Evolutionary conservation across 1,140 invertebrate species (phyloP), one percentile per base, ranked within the genome.

Genomic region (Ostrea edulis): DNA sequence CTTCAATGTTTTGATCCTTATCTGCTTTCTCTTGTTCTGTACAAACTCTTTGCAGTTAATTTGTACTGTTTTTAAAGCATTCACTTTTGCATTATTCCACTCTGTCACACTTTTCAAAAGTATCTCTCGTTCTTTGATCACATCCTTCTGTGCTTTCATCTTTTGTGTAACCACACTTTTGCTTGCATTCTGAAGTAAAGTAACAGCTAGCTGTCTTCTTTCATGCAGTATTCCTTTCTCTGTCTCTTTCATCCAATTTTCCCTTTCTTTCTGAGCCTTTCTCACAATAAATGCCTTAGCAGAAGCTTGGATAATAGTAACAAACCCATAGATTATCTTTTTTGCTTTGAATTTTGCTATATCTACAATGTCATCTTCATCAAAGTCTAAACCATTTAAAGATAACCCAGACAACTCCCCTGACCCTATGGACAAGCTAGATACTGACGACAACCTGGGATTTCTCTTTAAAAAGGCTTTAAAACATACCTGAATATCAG

Each of bases 401-500:
- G n/a, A 25, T 29, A 77, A 29, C 8, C 25, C 29, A 77, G 68
- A 77, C 68, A 22, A 25, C 12, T 11, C 14, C 29, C 29, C 25
- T 35, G 25, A 29, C 14, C 68, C 68, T 25, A 29, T 2, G 17
- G 68, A 77, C 68, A 25, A 29, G 12, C 29, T 29, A 77, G 68
- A 77, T 77, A 25, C 22, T 77, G 22, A 77, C 2, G 68, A 77
- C 22, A 25, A 77, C 68, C 68, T 77, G 35, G 14, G 29, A 77
- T 35, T 35, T 35, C 25, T 22, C 29, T 77, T 77, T 35, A 77
- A 29, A 77, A 77, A 29, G n/a, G 97, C 97, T 1, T 97, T 95
- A 20, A 97, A 95, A 7, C 96, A 96, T 0, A 97, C 97, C 92
- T 96, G 96, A 77, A 96, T 96, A 91, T 96, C 96, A 3, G 95